Evolutionary conservation across 2,797 vertebrate genomes (phyloP), one percentile per base, ranked within the genome.

Genomic region (Sebastes wilsoni): DNA sequence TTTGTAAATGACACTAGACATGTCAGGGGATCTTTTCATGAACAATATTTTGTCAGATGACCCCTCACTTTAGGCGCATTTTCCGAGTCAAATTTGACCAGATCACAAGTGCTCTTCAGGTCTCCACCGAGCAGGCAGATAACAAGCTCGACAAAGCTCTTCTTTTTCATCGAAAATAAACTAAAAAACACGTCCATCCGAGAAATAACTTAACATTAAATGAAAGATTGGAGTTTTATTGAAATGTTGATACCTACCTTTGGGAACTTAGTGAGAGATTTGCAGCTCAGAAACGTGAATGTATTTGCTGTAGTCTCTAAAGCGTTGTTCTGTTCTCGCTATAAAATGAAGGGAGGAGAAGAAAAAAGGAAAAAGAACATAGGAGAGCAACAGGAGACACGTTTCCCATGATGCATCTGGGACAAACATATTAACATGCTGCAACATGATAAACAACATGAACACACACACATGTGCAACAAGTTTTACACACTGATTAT

Each of bases 311-410:
- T 36, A 84, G 88, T 93, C 76, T 89, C 82, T 90, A 82, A 94
- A 92, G 93, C 93, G 93, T 95, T 94, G 94, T 94, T 94, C 93
- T 93, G 94, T 94, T 94, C 93, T 93, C 94, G 86, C 91, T 80
- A 92, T 92, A 94, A 93, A 92, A 94, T 77, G 93, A 92, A 91
- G 92, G 92, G 80, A 90, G 89, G 52, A 20, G 88, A 91, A 94
- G 89, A 91, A 89, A 94, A 90, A 91, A 89, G 80, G 81, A 89
- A 91, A 93, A 93, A 91, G 89, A 92, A 93, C 91, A 93, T 84
- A 90, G 87, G 83, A 92, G 67, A 85, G 85, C 88, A 84, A 92
- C 86, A 87, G 88, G 89, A 89, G 88, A 92, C 92, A 91, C 91
- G 84, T 94, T 94, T 92, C 94, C 94, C 94, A 94, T 91, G 75